Evolutionary conservation across 2,113 vertebrate species (phyloP).

Genomic region (Psettodes erumei): DNA sequence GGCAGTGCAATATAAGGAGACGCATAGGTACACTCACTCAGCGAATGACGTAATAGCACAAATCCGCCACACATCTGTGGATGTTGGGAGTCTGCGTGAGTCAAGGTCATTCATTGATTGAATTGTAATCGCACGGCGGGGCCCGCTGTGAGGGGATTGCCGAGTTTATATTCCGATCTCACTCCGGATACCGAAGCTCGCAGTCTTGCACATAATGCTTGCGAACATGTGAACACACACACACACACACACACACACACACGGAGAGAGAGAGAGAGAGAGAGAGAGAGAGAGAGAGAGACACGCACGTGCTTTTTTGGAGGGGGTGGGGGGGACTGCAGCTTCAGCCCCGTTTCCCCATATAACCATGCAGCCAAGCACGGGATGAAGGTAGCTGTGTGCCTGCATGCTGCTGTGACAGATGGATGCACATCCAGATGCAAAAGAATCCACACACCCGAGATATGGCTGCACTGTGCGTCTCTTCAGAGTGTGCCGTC

Average conservation of each 20-base stretch:
- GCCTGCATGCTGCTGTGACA: conserved; percentile 4
- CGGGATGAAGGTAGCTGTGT: background rate
- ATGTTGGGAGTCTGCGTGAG: conserved; percentile 41
- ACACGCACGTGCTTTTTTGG: conserved; percentile 57
- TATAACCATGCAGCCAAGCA: background rate
- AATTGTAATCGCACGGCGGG: conserved; percentile 1
- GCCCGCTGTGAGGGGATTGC: background rate
- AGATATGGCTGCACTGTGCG: background rate
- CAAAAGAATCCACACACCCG: background rate
- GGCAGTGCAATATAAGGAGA: background rate
- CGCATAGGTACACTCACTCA: conserved; percentile 14
- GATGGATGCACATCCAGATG: conserved; percentile 6
- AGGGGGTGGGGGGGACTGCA: no score
- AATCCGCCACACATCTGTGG: conserved; percentile 68
- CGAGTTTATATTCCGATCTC: conserved; percentile 18
- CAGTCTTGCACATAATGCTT: conserved; percentile 14
- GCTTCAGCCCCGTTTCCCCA: conserved; percentile 19
- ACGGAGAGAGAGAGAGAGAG: no score
- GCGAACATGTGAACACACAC: conserved; percentile 38
- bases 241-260: conserved; percentile 41
- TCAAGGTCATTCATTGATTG: conserved; percentile 81
- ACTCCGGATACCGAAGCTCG: background rate
- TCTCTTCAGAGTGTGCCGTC: conserved; percentile 10
- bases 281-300: no score
- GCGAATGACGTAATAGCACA: conserved; percentile 66